These are phyloP conservation scores for Eunapius fragilis DNA, from an alignment of 37 sponge, comb jelly and placozoan genomes.

Conservation along the genomic window DNA sequence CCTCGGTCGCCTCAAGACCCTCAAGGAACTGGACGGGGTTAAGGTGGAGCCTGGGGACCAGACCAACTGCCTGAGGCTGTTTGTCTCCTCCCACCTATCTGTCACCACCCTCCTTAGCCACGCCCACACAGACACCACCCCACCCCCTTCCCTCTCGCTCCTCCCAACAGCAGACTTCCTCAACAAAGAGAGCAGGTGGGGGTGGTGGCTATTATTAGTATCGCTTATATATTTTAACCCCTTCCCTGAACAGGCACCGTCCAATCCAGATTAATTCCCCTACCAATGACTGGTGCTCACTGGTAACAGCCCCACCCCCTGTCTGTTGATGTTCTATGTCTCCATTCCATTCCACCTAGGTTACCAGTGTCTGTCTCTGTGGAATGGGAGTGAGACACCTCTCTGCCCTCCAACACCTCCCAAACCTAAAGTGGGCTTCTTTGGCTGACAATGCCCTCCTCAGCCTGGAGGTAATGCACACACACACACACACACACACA, in stretches of 20 bases:
- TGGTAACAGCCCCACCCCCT: not conserved
- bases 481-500: not conserved
- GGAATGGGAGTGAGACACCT: conserved; percentile 61
- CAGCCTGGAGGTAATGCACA: conserved; percentile 39
- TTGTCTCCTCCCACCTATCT: conserved; percentile 70
- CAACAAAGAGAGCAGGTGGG: conserved; percentile 34
- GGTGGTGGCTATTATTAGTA: not conserved
- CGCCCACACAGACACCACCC: conserved; percentile 13
- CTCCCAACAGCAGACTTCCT: conserved; percentile 52
- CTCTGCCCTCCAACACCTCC: conserved; percentile 64
- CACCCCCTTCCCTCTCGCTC: conserved; percentile 57
- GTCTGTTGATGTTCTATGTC: not conserved
- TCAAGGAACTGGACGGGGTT: conserved; percentile 33
- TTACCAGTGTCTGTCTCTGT: conserved; percentile 70
- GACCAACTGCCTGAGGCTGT: conserved; percentile 5
- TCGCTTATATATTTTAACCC: not conserved
- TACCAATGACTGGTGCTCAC: not conserved
- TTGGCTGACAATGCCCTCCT: conserved; percentile 72
- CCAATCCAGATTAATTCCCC: conserved; percentile 22
- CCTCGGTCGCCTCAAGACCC: conserved; percentile 56
- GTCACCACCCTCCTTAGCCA: conserved; percentile 60
- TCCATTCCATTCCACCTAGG: conserved; percentile 21
- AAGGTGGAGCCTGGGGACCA: conserved; percentile 60
- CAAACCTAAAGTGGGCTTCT: conserved; percentile 87
- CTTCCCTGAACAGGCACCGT: not conserved